These are phyloP conservation scores for Papilio glaucus DNA, from an alignment of 1,140 invertebrate genomes.

Conservation along the genomic window DNA sequence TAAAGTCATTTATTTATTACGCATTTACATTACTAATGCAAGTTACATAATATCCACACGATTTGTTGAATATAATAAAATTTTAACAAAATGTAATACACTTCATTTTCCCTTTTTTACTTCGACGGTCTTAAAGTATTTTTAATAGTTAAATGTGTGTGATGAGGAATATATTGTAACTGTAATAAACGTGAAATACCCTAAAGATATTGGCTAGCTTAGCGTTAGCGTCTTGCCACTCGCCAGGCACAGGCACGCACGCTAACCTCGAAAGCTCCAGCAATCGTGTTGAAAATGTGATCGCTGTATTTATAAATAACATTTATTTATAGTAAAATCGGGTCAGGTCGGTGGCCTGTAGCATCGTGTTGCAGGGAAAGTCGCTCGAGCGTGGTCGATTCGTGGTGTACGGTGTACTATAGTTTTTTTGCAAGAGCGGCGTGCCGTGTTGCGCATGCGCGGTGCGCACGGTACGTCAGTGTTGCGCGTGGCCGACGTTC, in stretches of 20 bases:
- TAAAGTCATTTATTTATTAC: conserved; percentile 16
- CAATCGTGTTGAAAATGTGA: conserved; percentile 10
- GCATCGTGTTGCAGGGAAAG: conserved; percentile 67
- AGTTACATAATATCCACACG: background rate
- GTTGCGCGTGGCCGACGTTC: conserved; percentile 74
- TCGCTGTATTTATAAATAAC: conserved; percentile 34
- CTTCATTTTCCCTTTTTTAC: background rate
- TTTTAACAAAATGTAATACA: background rate
- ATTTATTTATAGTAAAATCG: conserved; percentile 71
- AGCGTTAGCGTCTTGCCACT: background rate
- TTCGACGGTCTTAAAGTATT: background rate
- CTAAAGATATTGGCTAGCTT: too few relatives aligned
- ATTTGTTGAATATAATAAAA: background rate
- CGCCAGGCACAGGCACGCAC: background rate
- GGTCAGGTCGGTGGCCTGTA: conserved; percentile 69
- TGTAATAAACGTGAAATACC: too few relatives aligned
- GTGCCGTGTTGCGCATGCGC: conserved; percentile 60
- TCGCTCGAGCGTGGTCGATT: conserved; percentile 62
- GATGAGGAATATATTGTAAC: too few relatives aligned
- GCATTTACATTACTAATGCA: conserved; percentile 5
- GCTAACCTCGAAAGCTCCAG: conserved; percentile 31
- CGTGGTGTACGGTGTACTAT: conserved; percentile 60
- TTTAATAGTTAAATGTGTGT: too few relatives aligned
- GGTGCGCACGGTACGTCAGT: conserved; percentile 69
- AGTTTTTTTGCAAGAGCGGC: conserved; percentile 70